Base-by-base conservation (phyloP, 37 sponge, comb jelly and placozoan species). In the Ephydatia muelleri region DNA sequence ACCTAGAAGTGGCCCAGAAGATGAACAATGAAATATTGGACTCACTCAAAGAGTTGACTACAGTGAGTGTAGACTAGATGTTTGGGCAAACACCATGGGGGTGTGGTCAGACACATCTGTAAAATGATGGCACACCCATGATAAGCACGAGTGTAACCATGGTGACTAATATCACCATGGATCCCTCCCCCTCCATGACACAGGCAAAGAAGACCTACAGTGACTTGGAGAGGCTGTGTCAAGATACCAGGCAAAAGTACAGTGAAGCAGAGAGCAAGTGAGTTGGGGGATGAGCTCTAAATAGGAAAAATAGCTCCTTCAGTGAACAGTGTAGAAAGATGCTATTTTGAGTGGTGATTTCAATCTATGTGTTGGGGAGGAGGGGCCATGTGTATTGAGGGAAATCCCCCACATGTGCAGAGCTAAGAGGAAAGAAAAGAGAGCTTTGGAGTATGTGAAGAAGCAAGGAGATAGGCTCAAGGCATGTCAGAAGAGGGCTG, bases 1-100 rank as follows among this genome's bases (percentile, higher is more conserved):
- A 76, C 49, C 30, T 82, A 16, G 93, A 93, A 30, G 57, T 86
- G 0, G 78, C 75, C 37, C 83, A 82, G 74, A 81, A 77, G 70
- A 85, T 94, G 95, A 87, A 88, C 79, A 85, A 82, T 82, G 95
- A 94, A 65, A 28, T 91, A 11, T 69, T 90, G 76, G 91, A 94
- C 43, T 81, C 83, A 19, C 73, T 88, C n/a, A 90, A 88, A 40
- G 92, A 87, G 19, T 21, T 84, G 39, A 67, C 81, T 11, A 84
- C 77, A 67, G 94, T 93, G 38, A 66, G 91, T 82, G 14, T 0
- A 5, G 9, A 5, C 3, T 28, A 2, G n/a, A 3, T 30, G 79
- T 57, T 14, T 70, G n/a, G 26, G 13, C 11, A 37, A 4, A 31
- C 19, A 5, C 5, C 5, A 5, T 73, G 33, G 5, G 43, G 77